These are phyloP conservation scores for Oreohelix idahoensis DNA, from an alignment of 1,140 invertebrate genomes.

Conservation along the genomic window DNA sequence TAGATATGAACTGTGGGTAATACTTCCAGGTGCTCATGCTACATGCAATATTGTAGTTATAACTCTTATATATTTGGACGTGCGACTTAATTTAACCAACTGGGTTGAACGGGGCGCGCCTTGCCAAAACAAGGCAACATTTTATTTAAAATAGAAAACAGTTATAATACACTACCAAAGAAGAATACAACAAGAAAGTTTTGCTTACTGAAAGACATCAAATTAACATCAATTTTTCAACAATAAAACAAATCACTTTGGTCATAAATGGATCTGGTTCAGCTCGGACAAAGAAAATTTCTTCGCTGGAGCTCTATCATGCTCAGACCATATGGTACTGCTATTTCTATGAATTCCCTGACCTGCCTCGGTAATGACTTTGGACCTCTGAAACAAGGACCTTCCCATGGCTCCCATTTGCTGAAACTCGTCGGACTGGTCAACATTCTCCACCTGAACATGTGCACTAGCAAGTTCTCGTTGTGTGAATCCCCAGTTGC, in stretches of 20 bases:
- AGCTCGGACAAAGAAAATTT: neutral
- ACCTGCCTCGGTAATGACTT: neutral
- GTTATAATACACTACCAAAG: too few relatives aligned
- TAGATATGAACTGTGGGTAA: too few relatives aligned
- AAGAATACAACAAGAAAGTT: too few relatives aligned
- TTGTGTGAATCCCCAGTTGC: neutral
- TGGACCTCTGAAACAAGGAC: neutral
- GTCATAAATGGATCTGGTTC: neutral
- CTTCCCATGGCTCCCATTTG: conserved; percentile 10
- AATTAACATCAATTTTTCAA: too few relatives aligned
- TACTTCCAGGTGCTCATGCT: too few relatives aligned
- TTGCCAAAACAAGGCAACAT: too few relatives aligned
- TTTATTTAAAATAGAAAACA: too few relatives aligned
- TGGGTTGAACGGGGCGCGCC: too few relatives aligned
- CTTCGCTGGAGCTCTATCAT: neutral
- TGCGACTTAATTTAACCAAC: too few relatives aligned
- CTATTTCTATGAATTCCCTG: neutral
- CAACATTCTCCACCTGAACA: neutral
- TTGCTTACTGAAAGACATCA: too few relatives aligned
- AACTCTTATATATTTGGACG: too few relatives aligned
- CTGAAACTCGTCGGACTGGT: neutral
- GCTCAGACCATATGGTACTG: neutral
- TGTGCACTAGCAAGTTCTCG: neutral
- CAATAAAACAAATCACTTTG: neutral
- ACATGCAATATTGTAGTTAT: too few relatives aligned